phyloP scores from a whole-genome alignment of 2,797 vertebrate species.

The Liasis olivaceus region DNA sequence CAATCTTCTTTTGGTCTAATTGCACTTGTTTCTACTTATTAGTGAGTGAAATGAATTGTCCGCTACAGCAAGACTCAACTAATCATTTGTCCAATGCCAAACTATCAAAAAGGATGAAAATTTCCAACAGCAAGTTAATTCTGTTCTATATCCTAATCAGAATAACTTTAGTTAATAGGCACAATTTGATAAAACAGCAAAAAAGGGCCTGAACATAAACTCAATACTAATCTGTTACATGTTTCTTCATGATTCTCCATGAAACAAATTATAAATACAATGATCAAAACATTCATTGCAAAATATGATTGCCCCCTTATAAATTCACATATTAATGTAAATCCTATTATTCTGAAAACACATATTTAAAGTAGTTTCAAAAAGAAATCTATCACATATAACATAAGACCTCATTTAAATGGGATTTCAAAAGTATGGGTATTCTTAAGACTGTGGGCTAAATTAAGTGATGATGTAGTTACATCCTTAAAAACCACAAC shows the following conservation, averaged over 20 bases:
- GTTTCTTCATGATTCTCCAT: background rate
- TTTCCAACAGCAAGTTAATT: slow-evolving; percentile 39
- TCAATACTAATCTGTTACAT: background rate
- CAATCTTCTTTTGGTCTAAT: slow-evolving; percentile 11
- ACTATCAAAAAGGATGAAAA: slow-evolving; percentile 38
- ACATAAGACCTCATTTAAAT: background rate
- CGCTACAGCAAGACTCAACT: slow-evolving; percentile 41
- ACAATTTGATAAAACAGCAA: background rate
- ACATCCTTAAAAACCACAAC: background rate
- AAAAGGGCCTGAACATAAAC: background rate
- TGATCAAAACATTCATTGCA: background rate
- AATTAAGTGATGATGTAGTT: background rate
- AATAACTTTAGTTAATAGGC: background rate
- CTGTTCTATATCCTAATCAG: slow-evolving; percentile 8
- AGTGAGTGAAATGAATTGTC: slow-evolving; percentile 45
- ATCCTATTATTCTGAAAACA: background rate
- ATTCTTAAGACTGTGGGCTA: background rate
- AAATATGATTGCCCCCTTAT: background rate
- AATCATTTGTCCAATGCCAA: slow-evolving; percentile 52
- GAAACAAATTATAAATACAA: background rate
- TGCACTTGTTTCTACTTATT: slow-evolving; percentile 30
- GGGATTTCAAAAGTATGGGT: background rate
- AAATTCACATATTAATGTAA: background rate
- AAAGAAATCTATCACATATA: background rate
- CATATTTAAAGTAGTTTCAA: background rate